A percentile compares a stretch with the other conserved stretches of the same genome.
Evolutionary conservation across 1,140 invertebrate genomes (phyloP).

Genomic region (Lethrus apterus): DNA sequence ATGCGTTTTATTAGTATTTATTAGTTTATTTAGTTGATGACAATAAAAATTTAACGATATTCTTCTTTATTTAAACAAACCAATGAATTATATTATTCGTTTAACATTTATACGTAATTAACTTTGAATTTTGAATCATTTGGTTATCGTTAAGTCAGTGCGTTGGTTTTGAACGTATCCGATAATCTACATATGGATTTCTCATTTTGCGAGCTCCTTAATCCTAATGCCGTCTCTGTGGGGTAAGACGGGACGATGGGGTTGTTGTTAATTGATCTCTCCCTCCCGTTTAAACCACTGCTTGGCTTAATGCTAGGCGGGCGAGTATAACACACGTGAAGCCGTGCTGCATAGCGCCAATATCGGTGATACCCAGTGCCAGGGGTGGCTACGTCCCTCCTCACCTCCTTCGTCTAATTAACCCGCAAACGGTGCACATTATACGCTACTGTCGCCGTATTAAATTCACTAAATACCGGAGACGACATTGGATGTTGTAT

Average conservation of each 20-base stretch:
- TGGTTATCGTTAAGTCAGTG: too few relatives aligned
- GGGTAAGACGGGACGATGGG: constrained; percentile 15
- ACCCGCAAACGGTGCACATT: constrained; percentile 37
- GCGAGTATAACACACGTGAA: constrained; percentile 25
- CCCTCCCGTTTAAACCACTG: constrained; percentile 20
- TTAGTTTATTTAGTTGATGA: too few relatives aligned
- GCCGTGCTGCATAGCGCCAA: constrained; percentile 34
- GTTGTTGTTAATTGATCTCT: constrained; percentile 19
- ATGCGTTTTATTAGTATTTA: too few relatives aligned
- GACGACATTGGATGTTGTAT: too few relatives aligned
- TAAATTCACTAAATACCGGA: constrained; percentile 14
- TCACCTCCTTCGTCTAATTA: constrained; percentile 33
- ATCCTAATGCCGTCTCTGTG: constrained; percentile 32
- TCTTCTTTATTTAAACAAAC: too few relatives aligned
- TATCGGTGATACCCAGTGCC: constrained; percentile 39
- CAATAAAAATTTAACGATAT: too few relatives aligned
- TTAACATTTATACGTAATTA: too few relatives aligned
- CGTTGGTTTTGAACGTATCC: too few relatives aligned
- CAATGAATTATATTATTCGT: too few relatives aligned
- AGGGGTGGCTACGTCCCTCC: constrained; percentile 21
- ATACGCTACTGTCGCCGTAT: constrained; percentile 27
- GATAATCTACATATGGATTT: constrained; percentile 39
- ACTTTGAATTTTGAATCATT: too few relatives aligned
- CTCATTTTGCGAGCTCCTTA: constrained; percentile 33
- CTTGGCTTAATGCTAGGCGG: constrained; percentile 11